Conservation (phyloP, 2,797 vertebrate genomes). For the Sebastes goodei region DNA sequence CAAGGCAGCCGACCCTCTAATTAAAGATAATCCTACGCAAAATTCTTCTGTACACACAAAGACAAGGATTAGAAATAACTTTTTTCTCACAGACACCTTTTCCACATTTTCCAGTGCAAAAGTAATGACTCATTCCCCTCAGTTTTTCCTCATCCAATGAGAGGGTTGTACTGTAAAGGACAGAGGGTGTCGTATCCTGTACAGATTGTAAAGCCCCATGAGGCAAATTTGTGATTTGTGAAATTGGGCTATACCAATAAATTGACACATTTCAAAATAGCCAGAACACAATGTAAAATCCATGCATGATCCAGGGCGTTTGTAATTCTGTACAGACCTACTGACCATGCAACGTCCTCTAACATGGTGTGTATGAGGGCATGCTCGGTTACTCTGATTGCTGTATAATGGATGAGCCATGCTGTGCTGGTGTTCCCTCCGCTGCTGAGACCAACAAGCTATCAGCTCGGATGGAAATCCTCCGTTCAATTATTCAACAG, state of each 20-base stretch:
- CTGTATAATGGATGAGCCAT: slow-evolving; percentile 49
- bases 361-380: background rate
- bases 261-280: background rate
- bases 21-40: background rate
- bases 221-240: too few relatives aligned
- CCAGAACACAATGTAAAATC: background rate
- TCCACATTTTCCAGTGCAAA: background rate
- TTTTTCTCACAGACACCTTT: background rate
- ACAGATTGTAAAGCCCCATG: too few relatives aligned
- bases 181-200: too few relatives aligned
- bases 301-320: background rate
- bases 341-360: background rate
- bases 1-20: background rate
- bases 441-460: slow-evolving; percentile 10
- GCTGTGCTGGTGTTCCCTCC: slow-evolving; percentile 9
- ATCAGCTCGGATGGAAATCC: slow-evolving; percentile 26
- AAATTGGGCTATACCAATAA: too few relatives aligned
- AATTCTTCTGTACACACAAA: background rate
- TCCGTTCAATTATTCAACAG: slow-evolving; percentile 58
- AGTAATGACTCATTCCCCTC: background rate
- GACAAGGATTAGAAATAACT: background rate
- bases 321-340: background rate
- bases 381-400: slow-evolving; percentile 3
- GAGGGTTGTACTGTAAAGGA: too few relatives aligned
- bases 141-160: too few relatives aligned